Base-by-base conservation (phyloP, 1,140 invertebrate genomes). In the Cyrtorhinus lividipennis region DNA sequence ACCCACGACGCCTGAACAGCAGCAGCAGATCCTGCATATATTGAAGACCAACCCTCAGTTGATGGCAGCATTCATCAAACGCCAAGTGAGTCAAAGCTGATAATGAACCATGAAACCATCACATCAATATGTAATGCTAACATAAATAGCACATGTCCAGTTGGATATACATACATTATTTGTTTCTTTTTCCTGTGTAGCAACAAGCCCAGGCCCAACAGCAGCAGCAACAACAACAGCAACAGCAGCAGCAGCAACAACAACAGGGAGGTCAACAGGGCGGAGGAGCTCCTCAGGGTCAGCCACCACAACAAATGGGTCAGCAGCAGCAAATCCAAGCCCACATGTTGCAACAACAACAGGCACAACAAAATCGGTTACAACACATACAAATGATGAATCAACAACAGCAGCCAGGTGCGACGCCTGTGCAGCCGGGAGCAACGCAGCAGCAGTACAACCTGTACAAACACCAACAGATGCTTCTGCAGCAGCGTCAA, bases 1-100 rank as follows among this genome's bases (percentile, higher is more conserved):
- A 69, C 91, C 92, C 15, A 85, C 84, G 63, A 86, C 87, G n/a
- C 88, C 87, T 56, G 91, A 95, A 69, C 91, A 95, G 71, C 93
- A 97, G 70, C 85, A 90, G 70, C 89, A 95, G 76, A 90, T 97
- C 59, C 77, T 96, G 25, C 83, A 86, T 68, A 94, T 98, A 69
- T 81, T 98, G 53, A 95, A 95, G 74, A 87, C 86, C 56, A 94
- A 97, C 79, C 94, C 94, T 53, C 90, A 90, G 64, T 78, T 98
- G 12, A 97, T 97, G 92, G 93, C 94, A 61, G 91, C 92, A 57
- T 95, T 96, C 71, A 92, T 98, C 61, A 94, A 94, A 74, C 79
- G 89, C 72, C 85, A 90, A 77, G 81, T 84, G 68, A 62, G 30
- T 38, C 5, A 5, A 38, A 8, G 5, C 66, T 58, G 30, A 38